Percentiles rank a stretch among this genome's conserved stretches.
Evolutionary conservation across 2,797 vertebrate species (phyloP).

Genomic region (Benthosema pterotum): DNA sequence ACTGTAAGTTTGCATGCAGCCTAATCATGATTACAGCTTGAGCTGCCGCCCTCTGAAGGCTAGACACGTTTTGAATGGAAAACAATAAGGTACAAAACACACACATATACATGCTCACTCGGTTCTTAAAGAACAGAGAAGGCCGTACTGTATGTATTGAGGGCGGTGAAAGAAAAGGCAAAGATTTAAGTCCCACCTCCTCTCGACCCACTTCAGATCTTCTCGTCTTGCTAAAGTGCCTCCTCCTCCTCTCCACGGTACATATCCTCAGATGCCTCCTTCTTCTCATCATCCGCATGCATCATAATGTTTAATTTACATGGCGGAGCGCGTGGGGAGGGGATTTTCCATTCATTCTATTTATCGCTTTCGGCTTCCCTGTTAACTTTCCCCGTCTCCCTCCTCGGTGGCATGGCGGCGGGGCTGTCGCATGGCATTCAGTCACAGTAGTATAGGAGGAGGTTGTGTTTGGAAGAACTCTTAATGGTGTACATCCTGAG

Average conservation of each 20-base stretch:
- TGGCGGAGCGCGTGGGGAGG: constrained; percentile 40
- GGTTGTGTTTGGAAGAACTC: constrained; percentile 64
- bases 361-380: constrained; percentile 25
- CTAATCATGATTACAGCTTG: constrained; percentile 70
- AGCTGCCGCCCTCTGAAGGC: constrained; percentile 60
- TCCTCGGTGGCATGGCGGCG: constrained; percentile 37
- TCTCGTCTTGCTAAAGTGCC: constrained; percentile 58
- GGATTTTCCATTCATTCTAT: constrained; percentile 54
- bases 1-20: constrained; percentile 51
- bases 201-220: constrained; percentile 31
- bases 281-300: constrained; percentile 64
- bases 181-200: constrained; percentile 36
- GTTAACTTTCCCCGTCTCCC: constrained; percentile 50
- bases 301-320: constrained; percentile 75
- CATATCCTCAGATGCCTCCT: constrained; percentile 60
- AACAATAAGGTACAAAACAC: constrained; percentile 62
- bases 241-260: constrained; percentile 6
- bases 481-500: constrained; percentile 62
- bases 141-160: constrained; percentile 52
- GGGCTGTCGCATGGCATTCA: constrained; percentile 76
- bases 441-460: constrained; percentile 55
- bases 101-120: constrained; percentile 37
- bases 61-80: constrained; percentile 63
- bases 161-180: constrained; percentile 45
- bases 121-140: constrained; percentile 10